Evolutionary conservation across 37 sponge, comb jelly and placozoan genomes (phyloP).

Genomic region (Geodia barretti): DNA sequence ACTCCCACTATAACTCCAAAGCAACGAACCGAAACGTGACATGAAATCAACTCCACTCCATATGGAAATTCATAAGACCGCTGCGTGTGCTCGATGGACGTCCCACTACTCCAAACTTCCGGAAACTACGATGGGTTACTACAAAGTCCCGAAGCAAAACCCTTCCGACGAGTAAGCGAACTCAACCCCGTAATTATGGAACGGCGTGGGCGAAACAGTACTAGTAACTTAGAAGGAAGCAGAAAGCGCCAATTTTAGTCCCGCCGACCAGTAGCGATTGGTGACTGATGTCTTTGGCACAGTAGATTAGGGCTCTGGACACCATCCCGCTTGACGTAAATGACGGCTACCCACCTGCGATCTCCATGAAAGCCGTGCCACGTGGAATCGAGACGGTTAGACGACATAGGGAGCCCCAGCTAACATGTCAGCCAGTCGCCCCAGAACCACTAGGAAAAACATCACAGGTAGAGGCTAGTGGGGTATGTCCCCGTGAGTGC

Average conservation of each 20-base stretch:
- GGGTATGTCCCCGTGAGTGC: constrained; percentile 50
- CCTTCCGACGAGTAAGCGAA: constrained; percentile 71
- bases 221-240: constrained; percentile 48
- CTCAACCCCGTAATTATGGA: constrained; percentile 32
- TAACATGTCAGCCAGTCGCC: no score
- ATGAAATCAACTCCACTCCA: constrained; percentile 69
- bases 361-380: constrained; percentile 64
- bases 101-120: constrained; percentile 74
- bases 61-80: constrained; percentile 71
- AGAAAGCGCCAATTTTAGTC: constrained; percentile 23
- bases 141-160: constrained; percentile 61
- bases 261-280: constrained; percentile 58
- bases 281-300: constrained; percentile 48
- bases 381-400: constrained; percentile 70
- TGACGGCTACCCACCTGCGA: constrained; percentile 65
- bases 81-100: constrained; percentile 64
- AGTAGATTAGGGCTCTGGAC: constrained; percentile 56
- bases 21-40: constrained; percentile 60
- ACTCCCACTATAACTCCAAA: constrained; percentile 69
- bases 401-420: constrained; percentile 79
- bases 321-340: constrained; percentile 77
- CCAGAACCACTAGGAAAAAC: no score
- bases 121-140: constrained; percentile 72
- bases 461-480: constrained; percentile 47
- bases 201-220: constrained; percentile 47